Evolutionary conservation across 2,113 vertebrate species (phyloP).

Genomic region (Uria aalge): DNA sequence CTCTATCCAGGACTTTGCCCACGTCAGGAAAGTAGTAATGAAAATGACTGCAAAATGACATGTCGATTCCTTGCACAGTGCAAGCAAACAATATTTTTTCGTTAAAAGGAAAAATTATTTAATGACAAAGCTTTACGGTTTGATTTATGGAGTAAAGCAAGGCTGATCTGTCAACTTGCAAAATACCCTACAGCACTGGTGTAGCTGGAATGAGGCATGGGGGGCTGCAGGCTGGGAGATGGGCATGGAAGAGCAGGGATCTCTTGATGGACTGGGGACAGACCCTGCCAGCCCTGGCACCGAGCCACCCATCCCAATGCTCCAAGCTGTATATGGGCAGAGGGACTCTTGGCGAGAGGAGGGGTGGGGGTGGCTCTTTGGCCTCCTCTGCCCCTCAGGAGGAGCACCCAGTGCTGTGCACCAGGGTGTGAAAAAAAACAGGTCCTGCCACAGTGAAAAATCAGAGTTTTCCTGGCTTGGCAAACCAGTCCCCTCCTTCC

Average conservation of each 20-base stretch:
- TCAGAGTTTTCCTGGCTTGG: neutral
- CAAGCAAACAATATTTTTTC: neutral
- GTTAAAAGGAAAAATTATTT: neutral
- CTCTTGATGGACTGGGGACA: neutral
- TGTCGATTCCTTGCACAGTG: neutral
- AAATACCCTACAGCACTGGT: neutral
- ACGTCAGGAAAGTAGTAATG: neutral
- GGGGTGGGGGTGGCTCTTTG: neutral
- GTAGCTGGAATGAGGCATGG: neutral
- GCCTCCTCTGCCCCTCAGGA: neutral
- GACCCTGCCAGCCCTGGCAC: neutral
- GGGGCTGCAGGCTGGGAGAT: neutral
- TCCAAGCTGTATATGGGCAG: neutral
- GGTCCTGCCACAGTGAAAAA: neutral
- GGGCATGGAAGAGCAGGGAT: neutral
- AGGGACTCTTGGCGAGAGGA: neutral
- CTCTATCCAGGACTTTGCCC: neutral
- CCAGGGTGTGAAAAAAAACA: accelerated
- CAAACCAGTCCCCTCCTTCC: neutral
- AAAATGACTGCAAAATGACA: neutral
- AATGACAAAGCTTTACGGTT: neutral
- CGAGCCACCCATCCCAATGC: neutral
- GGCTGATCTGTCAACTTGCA: neutral
- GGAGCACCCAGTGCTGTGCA: neutral
- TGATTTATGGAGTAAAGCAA: neutral